phyloP scores from a whole-genome alignment of 2,113 vertebrate genomes.

The Cyprinodon tularosa region DNA sequence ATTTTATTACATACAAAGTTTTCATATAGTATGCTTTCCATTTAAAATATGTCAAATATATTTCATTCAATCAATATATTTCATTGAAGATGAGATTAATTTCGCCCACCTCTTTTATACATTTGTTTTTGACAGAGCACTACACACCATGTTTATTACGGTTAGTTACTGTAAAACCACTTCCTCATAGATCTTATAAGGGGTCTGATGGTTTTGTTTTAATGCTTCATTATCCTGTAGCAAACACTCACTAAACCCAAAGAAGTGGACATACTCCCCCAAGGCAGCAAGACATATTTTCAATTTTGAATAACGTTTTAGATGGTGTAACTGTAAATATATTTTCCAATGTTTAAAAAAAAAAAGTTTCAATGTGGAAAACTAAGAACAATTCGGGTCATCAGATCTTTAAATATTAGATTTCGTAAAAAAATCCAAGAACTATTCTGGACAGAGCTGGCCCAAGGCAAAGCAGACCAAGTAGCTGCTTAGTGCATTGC shows the following conservation, averaged over 20 bases:
- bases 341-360: background rate
- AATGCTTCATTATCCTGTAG: constrained; percentile 26
- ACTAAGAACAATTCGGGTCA: background rate
- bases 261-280: constrained; percentile 32
- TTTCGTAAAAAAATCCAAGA: too few relatives aligned
- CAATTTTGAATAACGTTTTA: background rate
- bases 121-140: background rate
- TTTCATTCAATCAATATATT: background rate
- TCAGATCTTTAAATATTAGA: background rate
- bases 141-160: constrained; percentile 34
- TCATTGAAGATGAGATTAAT: background rate
- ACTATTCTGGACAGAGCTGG: too few relatives aligned
- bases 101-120: constrained; percentile 46
- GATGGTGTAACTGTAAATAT: background rate
- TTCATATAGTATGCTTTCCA: background rate
- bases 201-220: constrained; percentile 16
- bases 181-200: constrained; percentile 11
- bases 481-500: too few relatives aligned
- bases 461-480: too few relatives aligned
- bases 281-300: constrained; percentile 31
- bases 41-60: background rate
- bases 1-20: background rate
- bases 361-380: background rate
- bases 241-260: constrained; percentile 36
- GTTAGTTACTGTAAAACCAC: background rate